Percentiles rank a stretch among this genome's conserved stretches.
These are phyloP conservation scores for Ophioninae sp. DNA, from an alignment of 2,888 invertebrate genomes.

Conservation along the genomic window DNA sequence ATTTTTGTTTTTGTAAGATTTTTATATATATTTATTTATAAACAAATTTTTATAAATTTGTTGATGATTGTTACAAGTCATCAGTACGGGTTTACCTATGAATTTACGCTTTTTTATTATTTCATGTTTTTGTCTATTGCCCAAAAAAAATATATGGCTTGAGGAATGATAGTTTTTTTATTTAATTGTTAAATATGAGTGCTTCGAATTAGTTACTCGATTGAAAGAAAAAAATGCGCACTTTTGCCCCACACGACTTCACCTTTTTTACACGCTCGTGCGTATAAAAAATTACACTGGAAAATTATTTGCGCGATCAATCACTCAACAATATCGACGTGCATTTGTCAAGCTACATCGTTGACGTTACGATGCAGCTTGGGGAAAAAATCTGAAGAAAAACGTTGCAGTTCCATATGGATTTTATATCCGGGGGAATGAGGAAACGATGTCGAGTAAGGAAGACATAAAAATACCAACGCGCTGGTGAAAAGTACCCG, in stretches of 20 bases:
- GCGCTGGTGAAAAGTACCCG: neutral
- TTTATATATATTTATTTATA: no score
- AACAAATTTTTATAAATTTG: no score
- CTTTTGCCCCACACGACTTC: conserved; percentile 12
- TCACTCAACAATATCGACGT: conserved; percentile 16
- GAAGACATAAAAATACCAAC: neutral
- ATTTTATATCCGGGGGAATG: neutral
- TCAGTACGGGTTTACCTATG: no score
- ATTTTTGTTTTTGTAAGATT: no score
- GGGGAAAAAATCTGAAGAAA: neutral
- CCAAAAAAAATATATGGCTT: no score
- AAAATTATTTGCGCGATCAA: neutral
- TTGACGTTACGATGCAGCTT: neutral
- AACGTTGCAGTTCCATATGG: neutral
- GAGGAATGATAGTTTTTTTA: no score
- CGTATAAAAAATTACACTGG: neutral
- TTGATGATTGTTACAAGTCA: no score
- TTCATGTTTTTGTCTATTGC: no score
- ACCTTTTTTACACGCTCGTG: neutral
- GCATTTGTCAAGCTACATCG: conserved; percentile 26
- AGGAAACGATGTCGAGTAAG: neutral
- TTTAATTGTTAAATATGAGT: no score
- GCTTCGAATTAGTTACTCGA: no score
- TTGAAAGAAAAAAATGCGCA: no score
- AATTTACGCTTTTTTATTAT: no score